Base-by-base conservation (phyloP, 2,797 vertebrate species). In the Phataginus tricuspis region DNA sequence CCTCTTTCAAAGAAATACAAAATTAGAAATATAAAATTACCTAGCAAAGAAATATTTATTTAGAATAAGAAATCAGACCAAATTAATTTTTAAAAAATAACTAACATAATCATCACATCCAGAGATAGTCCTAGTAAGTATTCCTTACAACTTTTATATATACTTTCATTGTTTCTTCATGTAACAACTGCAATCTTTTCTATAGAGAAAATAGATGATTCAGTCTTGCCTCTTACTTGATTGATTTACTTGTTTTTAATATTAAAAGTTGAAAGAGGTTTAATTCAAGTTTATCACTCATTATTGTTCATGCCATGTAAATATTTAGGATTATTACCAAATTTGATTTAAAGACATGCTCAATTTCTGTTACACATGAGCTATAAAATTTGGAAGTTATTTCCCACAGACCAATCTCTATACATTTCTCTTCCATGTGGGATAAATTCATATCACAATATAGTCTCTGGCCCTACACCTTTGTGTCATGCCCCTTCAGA, bases 291-390 rank as follows among this genome's bases (percentile, higher is more conserved):
- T 93, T 57, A 72, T 21, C 42, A 49, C 16, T 80, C 84, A 80
- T 87, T 71, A 80, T 39, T 79, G 23, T n/a, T 49, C 59, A 64
- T 72, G 16, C 21, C 21, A 31, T 18, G 1, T 74, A 96, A 91
- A 83, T 85, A 86, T 87, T 96, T 75, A 79, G 15, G 37, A 25
- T 51, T 68, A 68, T 34, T 85, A 39, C 39, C n/a, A 90, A 93
- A 87, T 87, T 69, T 75, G 21, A 74, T 88, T 77, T 94, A 64
- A 89, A 85, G 68, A 61, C 37, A 91, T 91, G 89, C 66, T 86
- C 15, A 11, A 37, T 91, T 63, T 79, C 39, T 94, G 51, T 69
- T 29, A 79, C 42, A 37, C 37, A 42, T 13, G 7, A 79, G 42
- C 69, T 90, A 5, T 49, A 86, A 75, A 84, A 57, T 53, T 29